Evolutionary conservation across 2,888 invertebrate species (phyloP), one percentile per base, ranked within the genome.

Genomic region (Aquatica leii): DNA sequence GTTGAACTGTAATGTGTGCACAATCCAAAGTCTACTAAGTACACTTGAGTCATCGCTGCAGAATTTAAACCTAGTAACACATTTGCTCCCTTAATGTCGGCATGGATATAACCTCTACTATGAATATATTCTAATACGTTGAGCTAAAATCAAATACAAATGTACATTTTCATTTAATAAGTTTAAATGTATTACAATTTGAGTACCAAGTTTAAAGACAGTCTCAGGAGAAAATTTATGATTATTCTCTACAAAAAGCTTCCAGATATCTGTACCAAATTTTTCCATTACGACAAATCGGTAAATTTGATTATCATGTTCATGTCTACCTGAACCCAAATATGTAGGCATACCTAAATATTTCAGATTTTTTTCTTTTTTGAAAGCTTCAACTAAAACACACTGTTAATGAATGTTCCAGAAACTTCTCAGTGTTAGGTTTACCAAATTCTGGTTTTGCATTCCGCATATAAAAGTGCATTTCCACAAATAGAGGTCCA

Each of bases 31-130:
- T 99, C 98, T 0, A 98, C 93, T 8, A 99, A 84, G 81, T 90
- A 97, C 0, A 94, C 87, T 75, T 92, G 90, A 70, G 89, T 86
- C 69, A 86, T 86, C 0, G 87, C 86, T 24, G 86, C 86, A 67
- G 87, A 87, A 60, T 86, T 86, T 37, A 85, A 79, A 0, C 94
- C 94, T 46, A 95, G 79, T 17, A 98, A 83, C 66, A 99, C 89
- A 81, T 99, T 99, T 8, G 93, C 92, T 0, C 94, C 97, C 82
- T 99, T 99, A 4, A 99, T 88, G 79, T 99, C 99, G 0, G 93
- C 97, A 81, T 99, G 99, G 0, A 95, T 91, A 77, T 97, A 98
- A 1, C 92, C 93, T 70, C 90, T 87, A 55, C 86, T 85, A 80
- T 99, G 98, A 71, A 99, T 93, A 79, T 95, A 99, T 79, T 98